Evolutionary conservation across 2,888 invertebrate genomes (phyloP).

Genomic region (Linnaemya vulpina): DNA sequence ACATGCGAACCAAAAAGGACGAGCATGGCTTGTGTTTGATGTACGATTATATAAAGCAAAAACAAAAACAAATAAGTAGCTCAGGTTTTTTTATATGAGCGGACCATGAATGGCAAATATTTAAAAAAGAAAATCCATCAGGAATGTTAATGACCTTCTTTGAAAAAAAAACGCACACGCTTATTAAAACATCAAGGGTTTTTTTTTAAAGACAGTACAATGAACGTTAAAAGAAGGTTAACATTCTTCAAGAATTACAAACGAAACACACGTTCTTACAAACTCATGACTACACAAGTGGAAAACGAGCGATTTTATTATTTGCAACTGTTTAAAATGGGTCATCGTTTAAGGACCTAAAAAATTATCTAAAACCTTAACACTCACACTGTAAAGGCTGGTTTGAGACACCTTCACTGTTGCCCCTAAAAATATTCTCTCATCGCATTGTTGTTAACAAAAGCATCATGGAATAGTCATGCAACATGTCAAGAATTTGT

Average conservation of each 20-base stretch:
- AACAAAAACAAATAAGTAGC: neutral
- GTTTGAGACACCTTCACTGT: neutral
- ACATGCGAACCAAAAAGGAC: neutral
- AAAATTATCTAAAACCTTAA: neutral
- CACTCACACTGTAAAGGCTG: neutral
- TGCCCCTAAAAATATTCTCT: conserved; percentile 23
- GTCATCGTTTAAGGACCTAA: conserved; percentile 23
- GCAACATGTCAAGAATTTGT: conserved; percentile 39
- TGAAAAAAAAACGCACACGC: neutral
- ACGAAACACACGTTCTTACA: neutral
- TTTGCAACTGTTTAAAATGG: conserved; percentile 24
- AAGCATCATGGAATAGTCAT: conserved; percentile 13
- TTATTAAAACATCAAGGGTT: neutral
- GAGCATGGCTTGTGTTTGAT: neutral
- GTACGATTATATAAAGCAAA: neutral
- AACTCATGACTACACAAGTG: neutral
- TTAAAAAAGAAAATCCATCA: conserved; percentile 1
- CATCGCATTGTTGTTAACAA: neutral
- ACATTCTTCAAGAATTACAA: conserved; percentile 17
- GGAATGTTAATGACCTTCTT: conserved; percentile 49
- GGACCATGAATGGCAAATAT: neutral
- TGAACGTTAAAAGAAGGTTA: conserved; percentile 42
- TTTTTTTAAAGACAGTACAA: conserved; percentile 28
- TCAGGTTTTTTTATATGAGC: no score
- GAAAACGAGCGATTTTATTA: neutral